phyloP scores from a whole-genome alignment of 2,797 vertebrate genomes.

The Scarus forsteni region DNA sequence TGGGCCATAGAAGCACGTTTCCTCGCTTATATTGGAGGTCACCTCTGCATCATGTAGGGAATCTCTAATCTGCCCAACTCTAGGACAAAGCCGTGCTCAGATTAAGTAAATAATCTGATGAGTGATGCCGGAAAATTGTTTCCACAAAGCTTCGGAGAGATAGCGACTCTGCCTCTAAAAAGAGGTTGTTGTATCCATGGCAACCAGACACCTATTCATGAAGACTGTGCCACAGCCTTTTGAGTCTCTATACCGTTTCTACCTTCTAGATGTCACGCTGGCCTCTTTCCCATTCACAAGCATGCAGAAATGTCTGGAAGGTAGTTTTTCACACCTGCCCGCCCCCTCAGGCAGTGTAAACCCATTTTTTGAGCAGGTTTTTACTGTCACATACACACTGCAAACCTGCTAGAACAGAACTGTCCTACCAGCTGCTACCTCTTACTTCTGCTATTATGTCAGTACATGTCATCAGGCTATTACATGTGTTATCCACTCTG shows the following conservation, averaged over 20 bases:
- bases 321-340: not conserved
- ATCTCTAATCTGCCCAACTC: conserved; percentile 65
- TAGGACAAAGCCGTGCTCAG: conserved; percentile 58
- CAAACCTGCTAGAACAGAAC: conserved; percentile 16
- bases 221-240: conserved; percentile 44
- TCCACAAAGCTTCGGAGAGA: conserved; percentile 54
- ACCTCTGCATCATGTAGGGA: conserved; percentile 45
- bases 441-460: not conserved
- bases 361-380: conserved; percentile 7
- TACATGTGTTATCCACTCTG: conserved; percentile 35
- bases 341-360: conserved; percentile 19
- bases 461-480: conserved; percentile 20
- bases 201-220: conserved; percentile 74
- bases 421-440: conserved; percentile 16
- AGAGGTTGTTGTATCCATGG: conserved; percentile 73
- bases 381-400: conserved; percentile 1
- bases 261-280: conserved; percentile 23
- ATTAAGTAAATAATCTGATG: conserved; percentile 70
- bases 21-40: conserved; percentile 39
- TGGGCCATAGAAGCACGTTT: conserved; percentile 4
- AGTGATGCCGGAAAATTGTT: conserved; percentile 58
- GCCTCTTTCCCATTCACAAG: conserved; percentile 13
- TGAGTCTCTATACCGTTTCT: conserved; percentile 26
- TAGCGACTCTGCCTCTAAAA: conserved; percentile 50
- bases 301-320: conserved; percentile 20